Conservation (phyloP, 2,888 invertebrate species). For the Noctua comes region DNA sequence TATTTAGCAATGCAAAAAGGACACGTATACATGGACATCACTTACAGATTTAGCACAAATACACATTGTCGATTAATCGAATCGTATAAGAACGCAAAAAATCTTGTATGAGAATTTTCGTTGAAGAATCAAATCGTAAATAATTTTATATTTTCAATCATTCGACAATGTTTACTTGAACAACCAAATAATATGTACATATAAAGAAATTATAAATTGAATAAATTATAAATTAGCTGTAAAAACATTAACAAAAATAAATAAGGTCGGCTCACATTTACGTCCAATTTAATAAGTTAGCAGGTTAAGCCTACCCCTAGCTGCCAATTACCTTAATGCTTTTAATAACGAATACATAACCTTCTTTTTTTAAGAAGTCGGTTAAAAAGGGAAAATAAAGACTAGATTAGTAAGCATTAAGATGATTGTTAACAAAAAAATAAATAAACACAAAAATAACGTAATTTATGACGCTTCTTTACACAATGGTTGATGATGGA, state of each 20-base stretch:
- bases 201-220: slow-evolving; percentile 11
- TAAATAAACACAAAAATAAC: slow-evolving; percentile 55
- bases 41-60: slow-evolving; percentile 12
- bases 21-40: slow-evolving; percentile 48
- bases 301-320: slow-evolving; percentile 42
- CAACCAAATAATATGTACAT: slow-evolving; percentile 49
- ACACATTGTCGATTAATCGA: slow-evolving; percentile 32
- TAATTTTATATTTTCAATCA: slow-evolving; percentile 4
- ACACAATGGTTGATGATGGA: slow-evolving; percentile 15
- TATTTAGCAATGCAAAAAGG: slow-evolving; percentile 46
- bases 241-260: slow-evolving; percentile 44
- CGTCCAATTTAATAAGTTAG: slow-evolving; percentile 52
- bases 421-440: slow-evolving; percentile 68
- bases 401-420: slow-evolving; percentile 80
- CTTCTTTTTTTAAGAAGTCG: background rate
- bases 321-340: slow-evolving; percentile 66
- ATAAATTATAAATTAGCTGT: slow-evolving; percentile 42
- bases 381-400: slow-evolving; percentile 59
- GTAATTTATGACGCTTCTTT: slow-evolving; percentile 18
- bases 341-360: slow-evolving; percentile 34
- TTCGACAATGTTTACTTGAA: slow-evolving; percentile 33
- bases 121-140: background rate
- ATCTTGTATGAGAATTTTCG: background rate
- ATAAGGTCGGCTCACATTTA: slow-evolving; percentile 31
- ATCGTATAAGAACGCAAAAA: background rate